Evolutionary conservation across 2,888 invertebrate genomes (phyloP), one percentile per base, ranked within the genome.

Genomic region (Calameuta filiformis): DNA sequence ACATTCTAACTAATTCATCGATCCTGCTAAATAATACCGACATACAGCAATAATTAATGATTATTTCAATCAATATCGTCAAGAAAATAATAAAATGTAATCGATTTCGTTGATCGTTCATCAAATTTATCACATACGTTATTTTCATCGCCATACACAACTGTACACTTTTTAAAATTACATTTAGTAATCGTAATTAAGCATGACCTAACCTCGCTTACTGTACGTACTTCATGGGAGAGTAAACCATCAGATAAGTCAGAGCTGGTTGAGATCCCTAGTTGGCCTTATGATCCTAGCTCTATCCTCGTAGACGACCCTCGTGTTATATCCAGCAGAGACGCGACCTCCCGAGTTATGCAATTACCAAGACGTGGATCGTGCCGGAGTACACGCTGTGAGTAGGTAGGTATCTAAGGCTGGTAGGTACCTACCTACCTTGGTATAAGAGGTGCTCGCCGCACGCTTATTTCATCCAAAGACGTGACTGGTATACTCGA

Each of bases 281-380:
- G 56, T 56, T 56, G 56, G 23, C 56, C 56, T 56, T 56, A 56
- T 23, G 56, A 56, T 56, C 56, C 56, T 56, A 23, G 56, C 56
- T 56, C 56, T 56, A 56, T 56, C 56, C 56, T 56, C 56, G 56
- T 56, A 73, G 80, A 79, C 80, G 75, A 80, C 80, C 80, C 74
- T 77, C 80, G 82, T 76, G 82, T 83, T 82, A 81, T 77, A 56
- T 23, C 56, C 56, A 56, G 56, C 56, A 23, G 33, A 71, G 82
- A 75, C 76, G n/a, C 81, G 81, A 85, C 81, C 82, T 85, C 79
- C 81, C 75, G 76, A 82, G 80, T 83, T 85, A 81, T 83, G 82
- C 82, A 85, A 83, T 85, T 85, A 83, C 82, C 75, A 73, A 23
- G 56, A 73, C 74, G 34, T 31, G 35, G 69, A 68, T 75, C 77